Conservation (phyloP, 2,888 invertebrate species). For the Orchesellides sinensis region DNA sequence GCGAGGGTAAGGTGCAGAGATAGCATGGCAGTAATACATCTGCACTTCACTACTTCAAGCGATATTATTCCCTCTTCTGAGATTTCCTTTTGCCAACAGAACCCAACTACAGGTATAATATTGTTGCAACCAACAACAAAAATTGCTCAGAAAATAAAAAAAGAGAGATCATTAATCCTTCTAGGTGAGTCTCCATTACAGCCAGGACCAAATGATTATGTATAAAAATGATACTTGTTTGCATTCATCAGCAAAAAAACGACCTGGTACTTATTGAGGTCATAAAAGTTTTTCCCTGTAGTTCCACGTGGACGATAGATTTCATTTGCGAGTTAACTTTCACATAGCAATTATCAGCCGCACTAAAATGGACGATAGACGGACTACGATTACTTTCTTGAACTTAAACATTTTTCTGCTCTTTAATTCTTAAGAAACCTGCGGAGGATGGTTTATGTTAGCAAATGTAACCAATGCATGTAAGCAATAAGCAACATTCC, state of each 20-base stretch:
- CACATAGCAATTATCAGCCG: not conserved
- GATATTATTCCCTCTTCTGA: not conserved
- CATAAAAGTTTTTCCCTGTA: not conserved
- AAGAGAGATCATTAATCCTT: constrained; percentile 2
- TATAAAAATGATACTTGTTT: not conserved
- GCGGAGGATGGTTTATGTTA: no score
- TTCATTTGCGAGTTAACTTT: no score
- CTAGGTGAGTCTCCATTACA: not conserved
- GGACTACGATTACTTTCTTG: not conserved
- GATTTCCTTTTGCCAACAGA: not conserved
- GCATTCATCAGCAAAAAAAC: not conserved
- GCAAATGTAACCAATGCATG: no score
- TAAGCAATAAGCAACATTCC: no score
- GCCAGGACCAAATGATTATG: no score
- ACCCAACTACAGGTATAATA: no score
- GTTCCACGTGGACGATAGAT: no score
- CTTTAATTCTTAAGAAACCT: no score
- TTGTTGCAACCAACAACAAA: not conserved
- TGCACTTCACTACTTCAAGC: not conserved
- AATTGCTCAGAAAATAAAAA: not conserved
- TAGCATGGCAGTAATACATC: not conserved
- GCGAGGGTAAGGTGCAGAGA: not conserved
- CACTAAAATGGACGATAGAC: not conserved
- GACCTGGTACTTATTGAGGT: not conserved
- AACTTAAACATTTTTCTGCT: not conserved